Conservation (phyloP, 2,888 invertebrate species). For the Trachelus troglodyta region DNA sequence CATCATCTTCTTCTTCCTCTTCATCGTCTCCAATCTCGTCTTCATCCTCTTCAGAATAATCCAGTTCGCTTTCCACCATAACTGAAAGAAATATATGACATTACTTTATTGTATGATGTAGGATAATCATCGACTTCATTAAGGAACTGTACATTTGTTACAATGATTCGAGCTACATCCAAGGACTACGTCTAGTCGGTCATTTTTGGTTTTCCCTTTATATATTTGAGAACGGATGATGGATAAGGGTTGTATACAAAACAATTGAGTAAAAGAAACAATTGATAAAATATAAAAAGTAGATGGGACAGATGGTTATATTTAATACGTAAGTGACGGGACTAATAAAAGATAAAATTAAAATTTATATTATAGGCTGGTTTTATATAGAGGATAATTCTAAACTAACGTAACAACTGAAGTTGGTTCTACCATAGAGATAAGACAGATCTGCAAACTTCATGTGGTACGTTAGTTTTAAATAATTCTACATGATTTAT, state of each 20-base stretch:
- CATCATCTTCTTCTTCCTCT: constrained; percentile 50
- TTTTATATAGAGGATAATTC: background rate
- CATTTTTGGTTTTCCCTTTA: background rate
- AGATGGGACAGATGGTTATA: background rate
- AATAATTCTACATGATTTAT: background rate
- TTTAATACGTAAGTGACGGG: background rate
- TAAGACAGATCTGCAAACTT: background rate
- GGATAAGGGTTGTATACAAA: background rate
- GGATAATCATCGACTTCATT: background rate
- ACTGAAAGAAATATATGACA: constrained; percentile 25
- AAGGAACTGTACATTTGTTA: background rate
- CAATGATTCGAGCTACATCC: background rate
- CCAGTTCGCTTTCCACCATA: constrained; percentile 43
- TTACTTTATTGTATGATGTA: background rate
- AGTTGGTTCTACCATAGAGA: background rate
- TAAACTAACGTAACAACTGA: background rate
- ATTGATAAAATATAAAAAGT: background rate
- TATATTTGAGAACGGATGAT: background rate
- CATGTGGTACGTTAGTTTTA: background rate
- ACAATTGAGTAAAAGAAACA: background rate
- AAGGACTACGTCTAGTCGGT: background rate
- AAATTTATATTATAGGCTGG: background rate
- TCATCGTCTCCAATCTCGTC: constrained; percentile 49
- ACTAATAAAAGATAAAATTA: background rate
- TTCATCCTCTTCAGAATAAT: constrained; percentile 27